These are phyloP conservation scores for Gobionotothen gibberifrons DNA, from an alignment of 2,797 vertebrate species.

Conservation along the genomic window DNA sequence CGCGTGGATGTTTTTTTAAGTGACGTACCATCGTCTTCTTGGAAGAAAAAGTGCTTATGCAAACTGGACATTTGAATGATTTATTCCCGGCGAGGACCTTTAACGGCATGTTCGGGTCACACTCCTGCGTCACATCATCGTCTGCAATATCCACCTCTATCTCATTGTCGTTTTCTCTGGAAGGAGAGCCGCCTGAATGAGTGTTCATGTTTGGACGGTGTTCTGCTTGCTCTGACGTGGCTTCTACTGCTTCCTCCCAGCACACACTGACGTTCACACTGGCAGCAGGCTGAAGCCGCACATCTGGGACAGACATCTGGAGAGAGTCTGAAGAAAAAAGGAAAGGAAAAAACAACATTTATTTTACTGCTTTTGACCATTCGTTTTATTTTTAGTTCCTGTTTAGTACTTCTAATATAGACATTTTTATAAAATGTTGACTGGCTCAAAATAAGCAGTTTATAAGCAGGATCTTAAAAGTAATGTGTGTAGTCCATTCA, in stretches of 20 bases:
- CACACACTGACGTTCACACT: constrained; percentile 9
- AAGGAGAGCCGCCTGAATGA: background rate
- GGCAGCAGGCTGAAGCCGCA: constrained; percentile 6
- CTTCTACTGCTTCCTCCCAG: constrained; percentile 18
- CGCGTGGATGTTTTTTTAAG: constrained; percentile 20
- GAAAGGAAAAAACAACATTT: background rate
- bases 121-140: constrained; percentile 4
- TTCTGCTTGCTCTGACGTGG: background rate
- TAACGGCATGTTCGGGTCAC: background rate
- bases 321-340: constrained; percentile 5
- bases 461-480: no score
- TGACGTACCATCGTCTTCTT: constrained; percentile 34
- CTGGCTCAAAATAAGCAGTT: no score
- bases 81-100: constrained; percentile 7
- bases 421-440: no score
- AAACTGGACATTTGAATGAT: constrained; percentile 17
- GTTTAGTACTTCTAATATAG: no score
- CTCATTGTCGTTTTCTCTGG: constrained; percentile 4
- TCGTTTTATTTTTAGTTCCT: no score
- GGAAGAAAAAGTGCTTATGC: constrained; percentile 19
- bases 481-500: no score
- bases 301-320: constrained; percentile 13
- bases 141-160: background rate
- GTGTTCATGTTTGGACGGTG: background rate
- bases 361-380: background rate